Percentiles rank a stretch among this genome's conserved stretches.
Evolutionary conservation across 2,113 vertebrate species (phyloP).

Genomic region (Odontesthes bonariensis): DNA sequence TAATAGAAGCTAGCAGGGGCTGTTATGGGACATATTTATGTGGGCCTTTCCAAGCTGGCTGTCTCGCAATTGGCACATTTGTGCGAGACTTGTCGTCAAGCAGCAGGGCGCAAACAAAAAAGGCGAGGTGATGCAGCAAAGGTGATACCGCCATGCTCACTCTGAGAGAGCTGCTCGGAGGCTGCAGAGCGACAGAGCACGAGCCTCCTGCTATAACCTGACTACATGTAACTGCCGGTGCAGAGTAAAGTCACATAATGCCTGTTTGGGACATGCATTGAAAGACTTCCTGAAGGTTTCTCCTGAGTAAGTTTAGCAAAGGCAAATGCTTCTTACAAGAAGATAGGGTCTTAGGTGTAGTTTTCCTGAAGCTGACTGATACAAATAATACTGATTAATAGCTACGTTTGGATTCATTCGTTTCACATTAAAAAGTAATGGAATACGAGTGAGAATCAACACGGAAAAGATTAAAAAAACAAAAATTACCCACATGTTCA

Average conservation of each 20-base stretch:
- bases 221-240: not conserved
- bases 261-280: not conserved
- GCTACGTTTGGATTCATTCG: too few species aligned
- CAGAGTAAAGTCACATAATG: not conserved
- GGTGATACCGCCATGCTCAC: constrained; percentile 15
- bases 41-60: constrained; percentile 12
- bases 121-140: constrained; percentile 27
- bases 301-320: too few species aligned
- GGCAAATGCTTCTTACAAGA: too few species aligned
- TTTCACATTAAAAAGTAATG: too few species aligned
- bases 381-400: too few species aligned
- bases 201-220: not conserved
- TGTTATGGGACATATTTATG: not conserved
- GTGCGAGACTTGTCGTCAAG: not conserved
- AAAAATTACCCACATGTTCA: too few species aligned
- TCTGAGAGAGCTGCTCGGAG: constrained; percentile 18
- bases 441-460: too few species aligned
- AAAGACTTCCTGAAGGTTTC: not conserved
- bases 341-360: too few species aligned
- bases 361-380: too few species aligned
- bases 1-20: constrained; percentile 11
- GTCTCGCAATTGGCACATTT: not conserved
- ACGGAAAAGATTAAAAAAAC: too few species aligned
- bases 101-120: constrained; percentile 7
- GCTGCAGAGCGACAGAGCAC: constrained; percentile 20